A percentile compares a stretch with the other conserved stretches of the same genome.
Conservation (phyloP, 2,797 vertebrate genomes). For the Potorous gilbertii region DNA sequence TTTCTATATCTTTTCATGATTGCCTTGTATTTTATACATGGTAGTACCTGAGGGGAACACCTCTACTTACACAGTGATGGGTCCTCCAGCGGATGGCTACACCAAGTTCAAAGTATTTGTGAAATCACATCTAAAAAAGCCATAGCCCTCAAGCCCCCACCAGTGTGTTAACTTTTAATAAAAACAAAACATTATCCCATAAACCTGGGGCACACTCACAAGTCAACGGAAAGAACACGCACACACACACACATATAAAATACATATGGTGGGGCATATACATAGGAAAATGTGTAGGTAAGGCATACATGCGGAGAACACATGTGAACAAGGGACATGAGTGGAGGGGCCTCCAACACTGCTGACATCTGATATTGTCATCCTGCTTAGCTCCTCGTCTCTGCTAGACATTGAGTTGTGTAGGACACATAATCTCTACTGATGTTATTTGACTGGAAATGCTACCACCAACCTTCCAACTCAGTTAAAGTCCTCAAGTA, state of each 20-base stretch:
- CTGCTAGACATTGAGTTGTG: no score
- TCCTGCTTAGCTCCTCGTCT: no score
- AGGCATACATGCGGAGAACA: background rate
- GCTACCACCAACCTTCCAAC: background rate
- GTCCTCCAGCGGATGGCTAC: background rate
- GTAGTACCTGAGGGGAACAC: background rate
- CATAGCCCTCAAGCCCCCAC: background rate
- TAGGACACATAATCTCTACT: no score
- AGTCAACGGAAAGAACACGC: background rate
- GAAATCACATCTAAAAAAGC: background rate
- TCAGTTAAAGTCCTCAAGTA: background rate
- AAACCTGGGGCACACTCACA: background rate
- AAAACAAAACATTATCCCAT: background rate
- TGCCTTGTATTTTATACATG: background rate
- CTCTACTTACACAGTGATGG: background rate
- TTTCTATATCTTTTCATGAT: background rate
- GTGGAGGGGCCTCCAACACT: background rate
- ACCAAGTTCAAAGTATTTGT: background rate
- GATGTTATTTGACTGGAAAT: background rate
- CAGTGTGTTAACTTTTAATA: background rate
- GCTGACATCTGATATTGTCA: background rate
- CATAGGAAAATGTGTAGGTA: background rate
- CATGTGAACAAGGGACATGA: no score
- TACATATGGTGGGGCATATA: background rate
- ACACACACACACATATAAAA: background rate